phyloP scores from a whole-genome alignment of 2,888 invertebrate genomes.

The Volucella inanis region DNA sequence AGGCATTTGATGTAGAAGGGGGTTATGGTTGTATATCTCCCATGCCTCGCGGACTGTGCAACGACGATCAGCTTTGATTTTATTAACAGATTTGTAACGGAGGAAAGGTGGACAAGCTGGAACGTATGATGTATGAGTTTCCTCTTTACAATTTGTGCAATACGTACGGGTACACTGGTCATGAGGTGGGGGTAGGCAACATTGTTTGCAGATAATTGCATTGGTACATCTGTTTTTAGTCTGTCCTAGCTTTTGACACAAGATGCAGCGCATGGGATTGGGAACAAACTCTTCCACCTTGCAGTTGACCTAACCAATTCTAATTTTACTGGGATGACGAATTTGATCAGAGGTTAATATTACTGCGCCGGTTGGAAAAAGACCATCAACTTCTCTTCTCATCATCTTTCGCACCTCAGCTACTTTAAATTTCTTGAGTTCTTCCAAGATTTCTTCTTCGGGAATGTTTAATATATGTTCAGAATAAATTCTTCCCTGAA shows the following conservation, averaged over 20 bases:
- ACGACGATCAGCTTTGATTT: constrained; percentile 24
- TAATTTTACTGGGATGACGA: no score
- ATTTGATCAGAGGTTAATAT: no score
- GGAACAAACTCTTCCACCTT: no score
- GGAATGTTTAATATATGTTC: constrained; percentile 25
- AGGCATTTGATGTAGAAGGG: constrained; percentile 8
- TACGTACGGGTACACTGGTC: constrained; percentile 10
- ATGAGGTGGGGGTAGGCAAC: constrained; percentile 37
- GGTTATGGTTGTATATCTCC: constrained; percentile 31
- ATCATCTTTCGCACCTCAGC: no score
- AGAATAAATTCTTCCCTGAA: constrained; percentile 34
- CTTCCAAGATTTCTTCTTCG: constrained; percentile 12
- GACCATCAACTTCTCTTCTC: no score
- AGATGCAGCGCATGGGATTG: no score
- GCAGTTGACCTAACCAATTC: no score
- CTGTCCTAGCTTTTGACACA: no score
- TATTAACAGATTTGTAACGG: constrained; percentile 35
- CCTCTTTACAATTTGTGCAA: constrained; percentile 41
- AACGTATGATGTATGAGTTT: constrained; percentile 28
- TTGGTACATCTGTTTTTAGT: no score
- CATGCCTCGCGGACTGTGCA: neutral
- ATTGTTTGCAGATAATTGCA: constrained; percentile 31
- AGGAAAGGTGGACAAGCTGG: constrained; percentile 18
- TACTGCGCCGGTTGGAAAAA: no score
- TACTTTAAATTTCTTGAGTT: no score